phyloP scores from a whole-genome alignment of 2,797 vertebrate species.

The Rhinophrynus dorsalis region DNA sequence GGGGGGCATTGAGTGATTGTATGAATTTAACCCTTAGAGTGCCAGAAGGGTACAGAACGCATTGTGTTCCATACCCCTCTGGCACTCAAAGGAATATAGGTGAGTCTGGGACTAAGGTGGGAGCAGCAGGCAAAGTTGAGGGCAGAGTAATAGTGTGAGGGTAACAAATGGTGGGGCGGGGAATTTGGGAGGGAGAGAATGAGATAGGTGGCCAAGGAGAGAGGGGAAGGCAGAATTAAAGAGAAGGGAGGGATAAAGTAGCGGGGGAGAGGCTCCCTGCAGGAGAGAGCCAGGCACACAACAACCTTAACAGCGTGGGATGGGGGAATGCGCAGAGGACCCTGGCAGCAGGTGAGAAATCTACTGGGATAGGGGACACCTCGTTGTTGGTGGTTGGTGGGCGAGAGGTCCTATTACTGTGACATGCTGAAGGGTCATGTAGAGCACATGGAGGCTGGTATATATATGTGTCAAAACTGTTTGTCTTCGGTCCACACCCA shows the following conservation, averaged over 20 bases:
- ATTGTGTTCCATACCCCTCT: too few species aligned
- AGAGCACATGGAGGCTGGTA: not conserved
- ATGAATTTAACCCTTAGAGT: too few species aligned
- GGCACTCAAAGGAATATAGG: too few species aligned
- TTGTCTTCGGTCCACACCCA: not conserved
- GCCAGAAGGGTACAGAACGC: too few species aligned
- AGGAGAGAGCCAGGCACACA: slow-evolving; percentile 1
- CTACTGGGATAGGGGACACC: not conserved
- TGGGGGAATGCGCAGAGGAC: not conserved
- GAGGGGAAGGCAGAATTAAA: not conserved
- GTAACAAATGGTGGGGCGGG: slow-evolving; percentile 1
- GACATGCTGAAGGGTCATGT: not conserved
- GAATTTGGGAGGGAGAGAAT: not conserved
- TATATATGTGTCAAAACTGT: too few species aligned
- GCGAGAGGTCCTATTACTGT: not conserved
- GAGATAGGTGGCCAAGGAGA: not conserved
- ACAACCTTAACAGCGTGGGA: slow-evolving; percentile 8
- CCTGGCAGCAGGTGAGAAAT: not conserved
- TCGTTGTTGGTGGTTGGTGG: not conserved
- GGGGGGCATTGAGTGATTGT: too few species aligned
- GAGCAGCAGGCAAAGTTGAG: too few species aligned
- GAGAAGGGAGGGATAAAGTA: not conserved
- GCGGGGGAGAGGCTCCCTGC: not conserved
- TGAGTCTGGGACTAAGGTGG: too few species aligned
- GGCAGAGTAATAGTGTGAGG: not conserved